Evolutionary conservation across 2,797 vertebrate genomes (phyloP).

Genomic region (Ceryle rudis): DNA sequence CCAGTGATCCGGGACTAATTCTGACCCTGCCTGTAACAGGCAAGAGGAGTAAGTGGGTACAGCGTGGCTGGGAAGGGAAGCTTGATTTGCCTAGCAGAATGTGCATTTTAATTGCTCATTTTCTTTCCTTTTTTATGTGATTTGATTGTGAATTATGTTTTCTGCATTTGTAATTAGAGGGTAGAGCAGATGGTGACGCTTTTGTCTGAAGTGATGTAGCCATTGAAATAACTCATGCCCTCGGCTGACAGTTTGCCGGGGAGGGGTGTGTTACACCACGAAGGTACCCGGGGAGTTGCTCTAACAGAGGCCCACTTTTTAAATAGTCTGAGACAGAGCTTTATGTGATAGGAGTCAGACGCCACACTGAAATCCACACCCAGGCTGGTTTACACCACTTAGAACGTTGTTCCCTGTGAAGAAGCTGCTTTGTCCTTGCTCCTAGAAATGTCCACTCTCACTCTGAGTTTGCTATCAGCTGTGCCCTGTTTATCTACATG

Average conservation of each 20-base stretch:
- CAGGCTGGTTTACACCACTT: neutral
- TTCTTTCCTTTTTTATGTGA: conserved; percentile 40
- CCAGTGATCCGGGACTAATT: neutral
- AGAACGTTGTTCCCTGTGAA: neutral
- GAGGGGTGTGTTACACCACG: neutral
- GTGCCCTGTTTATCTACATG: fast-evolving
- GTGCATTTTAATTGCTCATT: conserved; percentile 72
- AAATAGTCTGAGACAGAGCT: neutral
- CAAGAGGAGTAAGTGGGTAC: neutral
- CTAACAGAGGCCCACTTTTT: too few species aligned
- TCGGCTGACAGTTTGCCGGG: neutral
- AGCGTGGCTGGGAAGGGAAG: neutral
- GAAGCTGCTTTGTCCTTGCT: neutral
- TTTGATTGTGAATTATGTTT: conserved; percentile 69
- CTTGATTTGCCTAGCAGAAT: conserved; percentile 33
- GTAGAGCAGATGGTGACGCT: conserved; percentile 61
- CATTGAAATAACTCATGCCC: neutral
- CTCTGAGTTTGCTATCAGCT: neutral
- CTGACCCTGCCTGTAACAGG: neutral
- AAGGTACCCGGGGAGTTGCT: neutral
- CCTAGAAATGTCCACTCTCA: neutral
- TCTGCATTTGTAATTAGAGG: conserved; percentile 69
- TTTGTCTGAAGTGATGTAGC: conserved; percentile 42
- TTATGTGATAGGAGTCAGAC: neutral
- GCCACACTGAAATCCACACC: neutral